These are phyloP conservation scores for Acrocephalus scirpaceus DNA, from an alignment of 2,797 vertebrate genomes.

Conservation along the genomic window DNA sequence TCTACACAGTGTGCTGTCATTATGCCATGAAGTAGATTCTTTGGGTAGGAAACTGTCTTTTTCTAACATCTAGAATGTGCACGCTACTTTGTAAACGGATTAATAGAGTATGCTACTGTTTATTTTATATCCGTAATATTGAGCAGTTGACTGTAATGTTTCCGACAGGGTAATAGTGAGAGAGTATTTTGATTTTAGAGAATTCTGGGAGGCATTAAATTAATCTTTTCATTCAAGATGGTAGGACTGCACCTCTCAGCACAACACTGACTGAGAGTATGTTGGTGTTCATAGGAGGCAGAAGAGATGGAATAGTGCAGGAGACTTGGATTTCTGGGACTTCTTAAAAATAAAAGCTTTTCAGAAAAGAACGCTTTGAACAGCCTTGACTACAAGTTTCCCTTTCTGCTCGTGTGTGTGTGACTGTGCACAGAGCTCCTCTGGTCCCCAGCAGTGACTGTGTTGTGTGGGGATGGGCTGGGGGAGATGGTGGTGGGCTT, in stretches of 20 bases:
- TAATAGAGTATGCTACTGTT: not conserved
- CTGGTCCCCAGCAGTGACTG: not conserved
- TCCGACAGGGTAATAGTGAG: not conserved
- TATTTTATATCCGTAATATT: not conserved
- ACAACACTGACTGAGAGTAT: not conserved
- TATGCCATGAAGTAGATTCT: not conserved
- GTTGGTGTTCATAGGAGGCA: not conserved
- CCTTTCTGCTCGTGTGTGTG: accelerated
- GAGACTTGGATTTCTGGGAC: not conserved
- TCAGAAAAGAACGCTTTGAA: not conserved
- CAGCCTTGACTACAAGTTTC: not conserved
- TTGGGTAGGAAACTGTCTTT: not conserved
- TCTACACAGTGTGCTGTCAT: not conserved
- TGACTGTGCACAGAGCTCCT: not conserved
- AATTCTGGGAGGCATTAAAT: conserved; percentile 39
- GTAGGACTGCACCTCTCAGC: not conserved
- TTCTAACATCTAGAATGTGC: not conserved
- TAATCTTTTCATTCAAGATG: conserved; percentile 21
- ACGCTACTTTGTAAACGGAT: not conserved
- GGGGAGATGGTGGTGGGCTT: not conserved
- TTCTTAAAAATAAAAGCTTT: not conserved
- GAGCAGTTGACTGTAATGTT: not conserved
- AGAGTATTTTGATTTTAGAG: conserved; percentile 30
- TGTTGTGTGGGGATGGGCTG: not conserved
- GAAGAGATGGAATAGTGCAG: not conserved